These are phyloP conservation scores for Melospiza georgiana DNA, from an alignment of 2,113 vertebrate genomes.

Conservation along the genomic window DNA sequence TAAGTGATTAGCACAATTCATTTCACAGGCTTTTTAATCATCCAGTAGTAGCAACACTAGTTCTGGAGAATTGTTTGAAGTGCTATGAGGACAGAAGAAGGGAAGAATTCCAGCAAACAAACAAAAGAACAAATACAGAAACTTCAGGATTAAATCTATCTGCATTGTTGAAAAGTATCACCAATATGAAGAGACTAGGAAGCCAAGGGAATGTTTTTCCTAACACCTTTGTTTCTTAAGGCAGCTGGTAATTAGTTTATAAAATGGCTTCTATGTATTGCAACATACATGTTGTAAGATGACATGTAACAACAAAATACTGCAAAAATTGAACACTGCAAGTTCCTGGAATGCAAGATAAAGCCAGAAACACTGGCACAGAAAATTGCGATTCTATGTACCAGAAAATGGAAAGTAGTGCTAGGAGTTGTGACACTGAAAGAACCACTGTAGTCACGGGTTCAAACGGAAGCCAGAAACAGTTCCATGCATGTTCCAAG, in stretches of 20 bases:
- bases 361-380: neutral
- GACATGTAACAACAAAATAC: neutral
- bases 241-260: neutral
- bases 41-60: neutral
- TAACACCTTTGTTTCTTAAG: neutral
- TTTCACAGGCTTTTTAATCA: neutral
- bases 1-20: neutral
- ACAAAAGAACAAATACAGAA: neutral
- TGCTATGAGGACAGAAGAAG: neutral
- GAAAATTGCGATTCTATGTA: neutral
- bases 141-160: neutral
- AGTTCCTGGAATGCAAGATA: neutral
- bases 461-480: neutral
- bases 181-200: neutral
- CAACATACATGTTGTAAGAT: neutral
- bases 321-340: neutral
- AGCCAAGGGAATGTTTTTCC: neutral
- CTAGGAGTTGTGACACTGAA: neutral
- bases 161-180: neutral
- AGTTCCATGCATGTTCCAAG: neutral
- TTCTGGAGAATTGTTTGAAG: neutral
- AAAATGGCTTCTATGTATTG: neutral
- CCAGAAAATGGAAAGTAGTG: neutral
- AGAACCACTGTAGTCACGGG: neutral
- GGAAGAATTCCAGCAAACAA: neutral